Base-by-base conservation (phyloP, 2,113 vertebrate species). In the Oryzias curvinotus region DNA sequence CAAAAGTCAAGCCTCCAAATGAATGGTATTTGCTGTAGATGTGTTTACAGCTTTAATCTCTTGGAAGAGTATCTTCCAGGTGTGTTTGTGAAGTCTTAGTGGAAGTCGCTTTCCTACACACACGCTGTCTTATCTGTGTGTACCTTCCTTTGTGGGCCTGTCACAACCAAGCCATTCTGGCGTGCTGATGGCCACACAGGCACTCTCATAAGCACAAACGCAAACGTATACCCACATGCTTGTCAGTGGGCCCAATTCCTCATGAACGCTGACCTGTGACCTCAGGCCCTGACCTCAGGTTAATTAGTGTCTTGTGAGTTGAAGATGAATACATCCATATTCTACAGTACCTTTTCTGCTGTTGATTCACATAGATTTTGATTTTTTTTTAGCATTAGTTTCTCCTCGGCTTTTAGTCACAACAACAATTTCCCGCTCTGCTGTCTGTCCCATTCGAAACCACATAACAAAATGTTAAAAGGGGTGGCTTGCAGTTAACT, bases 21-120 rank as follows among this genome's bases (percentile, higher is more conserved):
- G 57, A 70, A 80, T 69, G 53, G 57, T 81, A 72, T 89, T 86
- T 84, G 73, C 65, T 41, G 53, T 30, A 14, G 59, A 60, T 46
- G 16, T 50, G 63, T 73, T 62, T 13, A 41, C 0, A 53, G 61
- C 74, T 80, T 82, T 86, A 70, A 81, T 83, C 81, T 81, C 48
- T 14, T 43, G 62, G 57, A 19, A 45, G 77, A 71, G 73, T 61
- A 74, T 85, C 77, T 69, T 51, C 73, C 80, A 75, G 77, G 73
- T 88, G 86, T 82, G 80, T 87, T 88, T 87, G 81, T 61, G 57
- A 69, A 81, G 52, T 73, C 65, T 52, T 14, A 6, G 70, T 53
- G 74, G 12, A 73, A 72, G 59, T 64, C 55, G 50, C 62, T 69
- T 81, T 52, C 59, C 69, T 72, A 45, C 18, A 18, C 75, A 77